A percentile compares a stretch with the other conserved stretches of the same genome.
Evolutionary conservation across 1,140 invertebrate genomes (phyloP).

Genomic region (Nixonia krombeini): DNA sequence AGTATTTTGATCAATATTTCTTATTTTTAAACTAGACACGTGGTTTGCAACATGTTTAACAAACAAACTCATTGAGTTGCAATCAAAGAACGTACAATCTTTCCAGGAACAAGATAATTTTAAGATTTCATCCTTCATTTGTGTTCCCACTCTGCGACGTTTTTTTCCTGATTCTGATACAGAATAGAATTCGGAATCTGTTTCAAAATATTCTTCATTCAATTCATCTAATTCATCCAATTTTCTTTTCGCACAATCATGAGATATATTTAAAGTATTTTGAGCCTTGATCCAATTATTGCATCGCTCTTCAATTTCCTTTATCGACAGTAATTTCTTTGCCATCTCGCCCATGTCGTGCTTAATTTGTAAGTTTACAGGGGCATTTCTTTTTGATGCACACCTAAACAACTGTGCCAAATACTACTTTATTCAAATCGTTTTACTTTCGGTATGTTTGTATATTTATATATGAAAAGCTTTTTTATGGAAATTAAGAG

Average conservation of each 20-base stretch:
- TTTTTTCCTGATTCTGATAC: conserved; percentile 66
- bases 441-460: too few species aligned
- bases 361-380: too few species aligned
- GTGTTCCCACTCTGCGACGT: conserved; percentile 48
- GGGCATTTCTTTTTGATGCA: too few species aligned
- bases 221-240: too few species aligned
- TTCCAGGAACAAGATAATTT: conserved; percentile 65
- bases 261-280: conserved; percentile 18
- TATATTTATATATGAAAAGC: too few species aligned
- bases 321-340: conserved; percentile 47
- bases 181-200: conserved; percentile 68
- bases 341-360: conserved; percentile 32
- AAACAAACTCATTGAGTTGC: conserved; percentile 53
- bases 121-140: conserved; percentile 57
- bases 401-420: too few species aligned
- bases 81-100: conserved; percentile 48
- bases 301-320: conserved; percentile 60
- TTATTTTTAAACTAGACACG: conserved; percentile 56
- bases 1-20: conserved; percentile 40
- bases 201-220: conserved; percentile 57
- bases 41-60: conserved; percentile 63
- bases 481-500: too few species aligned
- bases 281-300: conserved; percentile 60
- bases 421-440: too few species aligned
- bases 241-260: conserved; percentile 35